Conservation (phyloP, 2,888 invertebrate genomes). For the Tipula confusa region DNA sequence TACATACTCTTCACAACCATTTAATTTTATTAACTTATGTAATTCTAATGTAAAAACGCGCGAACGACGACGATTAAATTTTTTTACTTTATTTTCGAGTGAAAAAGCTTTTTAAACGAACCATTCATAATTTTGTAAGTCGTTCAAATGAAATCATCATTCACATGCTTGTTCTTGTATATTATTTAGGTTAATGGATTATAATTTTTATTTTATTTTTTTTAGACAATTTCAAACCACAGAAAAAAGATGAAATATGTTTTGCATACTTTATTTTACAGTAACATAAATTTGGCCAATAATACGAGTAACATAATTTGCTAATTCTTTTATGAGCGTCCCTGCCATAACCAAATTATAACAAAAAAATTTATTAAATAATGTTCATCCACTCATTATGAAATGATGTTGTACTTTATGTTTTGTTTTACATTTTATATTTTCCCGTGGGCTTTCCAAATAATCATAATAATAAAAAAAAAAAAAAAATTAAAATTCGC, state of each 20-base stretch:
- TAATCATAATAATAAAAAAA: background rate
- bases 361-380: background rate
- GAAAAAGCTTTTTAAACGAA: background rate
- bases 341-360: background rate
- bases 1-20: too few relatives aligned
- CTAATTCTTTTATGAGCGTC: background rate
- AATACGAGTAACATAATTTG: background rate
- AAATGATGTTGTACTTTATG: background rate
- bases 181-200: background rate
- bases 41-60: too few relatives aligned
- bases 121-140: background rate
- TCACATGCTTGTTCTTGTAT: background rate
- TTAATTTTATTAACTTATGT: too few relatives aligned
- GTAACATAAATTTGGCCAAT: background rate
- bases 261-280: background rate
- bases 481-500: background rate
- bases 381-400: background rate
- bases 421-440: background rate
- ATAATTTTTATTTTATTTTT: background rate
- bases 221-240: background rate
- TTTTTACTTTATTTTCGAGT: background rate
- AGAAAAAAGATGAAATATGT: background rate
- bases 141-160: background rate
- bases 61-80: background rate
- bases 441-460: background rate